Percentiles rank a stretch among this genome's conserved stretches.
phyloP scores from a whole-genome alignment of 1,140 invertebrate genomes.

The Delia radicum region DNA sequence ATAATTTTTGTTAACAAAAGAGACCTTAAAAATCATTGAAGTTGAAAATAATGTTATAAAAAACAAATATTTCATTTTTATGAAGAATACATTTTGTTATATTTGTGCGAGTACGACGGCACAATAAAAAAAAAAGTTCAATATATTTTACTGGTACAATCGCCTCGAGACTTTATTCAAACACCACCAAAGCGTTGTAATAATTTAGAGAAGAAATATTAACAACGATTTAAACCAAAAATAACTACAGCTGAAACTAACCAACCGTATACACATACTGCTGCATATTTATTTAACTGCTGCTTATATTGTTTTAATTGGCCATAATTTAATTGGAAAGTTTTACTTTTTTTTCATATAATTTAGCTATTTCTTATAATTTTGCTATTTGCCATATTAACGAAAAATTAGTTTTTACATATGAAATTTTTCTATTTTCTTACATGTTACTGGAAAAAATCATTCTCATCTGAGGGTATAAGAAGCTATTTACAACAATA shows the following conservation, averaged over 20 bases:
- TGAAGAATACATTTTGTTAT: background rate
- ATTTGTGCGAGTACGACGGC: background rate
- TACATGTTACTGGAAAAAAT: background rate
- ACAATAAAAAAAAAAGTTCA: background rate
- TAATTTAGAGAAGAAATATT: background rate
- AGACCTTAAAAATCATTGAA: constrained; percentile 29
- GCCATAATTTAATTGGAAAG: constrained; percentile 21
- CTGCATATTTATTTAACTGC: background rate
- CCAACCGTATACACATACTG: constrained; percentile 10
- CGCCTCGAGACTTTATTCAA: background rate
- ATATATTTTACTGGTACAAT: background rate
- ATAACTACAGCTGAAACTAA: background rate
- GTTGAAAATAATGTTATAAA: constrained; percentile 23
- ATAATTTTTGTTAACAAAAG: background rate
- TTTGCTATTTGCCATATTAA: background rate
- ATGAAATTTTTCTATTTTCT: background rate
- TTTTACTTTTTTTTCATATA: background rate
- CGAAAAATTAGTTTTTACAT: background rate
- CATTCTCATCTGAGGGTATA: background rate
- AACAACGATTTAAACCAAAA: background rate
- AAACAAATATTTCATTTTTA: background rate
- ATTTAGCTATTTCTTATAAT: background rate
- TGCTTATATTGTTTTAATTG: background rate
- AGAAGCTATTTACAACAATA: background rate
- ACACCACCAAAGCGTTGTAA: constrained; percentile 1